phyloP scores from a whole-genome alignment of 2,113 vertebrate genomes.

The Geococcyx californianus region DNA sequence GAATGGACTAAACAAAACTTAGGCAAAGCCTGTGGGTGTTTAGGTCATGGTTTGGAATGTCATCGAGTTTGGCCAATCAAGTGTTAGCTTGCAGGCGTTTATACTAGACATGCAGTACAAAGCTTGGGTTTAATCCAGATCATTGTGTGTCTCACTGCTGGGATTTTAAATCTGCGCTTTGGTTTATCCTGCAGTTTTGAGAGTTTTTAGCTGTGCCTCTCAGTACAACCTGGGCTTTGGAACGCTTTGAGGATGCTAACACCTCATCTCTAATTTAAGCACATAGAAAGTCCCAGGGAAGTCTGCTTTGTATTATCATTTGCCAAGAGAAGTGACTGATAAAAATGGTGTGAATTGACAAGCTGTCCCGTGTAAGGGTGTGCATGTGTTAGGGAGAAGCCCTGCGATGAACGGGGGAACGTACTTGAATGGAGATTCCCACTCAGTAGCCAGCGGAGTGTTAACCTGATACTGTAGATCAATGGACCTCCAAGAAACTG shows the following conservation, averaged over 20 bases:
- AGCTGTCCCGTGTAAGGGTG: background rate
- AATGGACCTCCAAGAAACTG: background rate
- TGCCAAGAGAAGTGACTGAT: constrained; percentile 4
- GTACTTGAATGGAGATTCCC: background rate
- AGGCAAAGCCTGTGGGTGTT: background rate
- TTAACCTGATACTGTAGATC: background rate
- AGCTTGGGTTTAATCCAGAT: background rate
- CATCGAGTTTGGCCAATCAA: rapidly evolving
- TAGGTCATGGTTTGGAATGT: background rate
- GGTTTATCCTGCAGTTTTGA: background rate
- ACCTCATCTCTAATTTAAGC: constrained; percentile 36
- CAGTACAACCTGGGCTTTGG: background rate
- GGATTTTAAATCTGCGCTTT: background rate
- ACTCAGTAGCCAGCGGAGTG: rapidly evolving
- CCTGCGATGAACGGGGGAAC: background rate
- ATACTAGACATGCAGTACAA: background rate
- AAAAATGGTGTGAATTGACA: background rate
- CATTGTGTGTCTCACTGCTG: background rate
- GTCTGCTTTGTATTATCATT: background rate
- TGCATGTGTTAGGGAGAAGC: background rate
- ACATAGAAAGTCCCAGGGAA: background rate
- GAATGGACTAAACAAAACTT: background rate
- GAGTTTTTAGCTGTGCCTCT: background rate
- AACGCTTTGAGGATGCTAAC: background rate
- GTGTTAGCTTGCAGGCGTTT: background rate